Conservation (phyloP, 1,140 invertebrate genomes). For the Andricus grossulariae region DNA sequence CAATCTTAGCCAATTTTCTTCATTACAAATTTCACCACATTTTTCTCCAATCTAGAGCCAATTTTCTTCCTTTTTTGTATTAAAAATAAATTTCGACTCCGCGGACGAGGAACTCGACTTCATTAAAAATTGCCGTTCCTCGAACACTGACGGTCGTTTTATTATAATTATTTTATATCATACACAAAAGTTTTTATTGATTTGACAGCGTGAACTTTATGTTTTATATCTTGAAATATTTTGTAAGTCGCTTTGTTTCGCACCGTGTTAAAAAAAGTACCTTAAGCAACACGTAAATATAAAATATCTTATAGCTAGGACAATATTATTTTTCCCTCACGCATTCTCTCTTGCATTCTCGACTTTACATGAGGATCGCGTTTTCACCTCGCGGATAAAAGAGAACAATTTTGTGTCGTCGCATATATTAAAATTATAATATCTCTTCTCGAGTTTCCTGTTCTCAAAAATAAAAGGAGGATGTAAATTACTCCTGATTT, state of each 20-base stretch:
- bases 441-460: slow-evolving; percentile 15
- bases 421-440: slow-evolving; percentile 48
- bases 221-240: slow-evolving; percentile 25
- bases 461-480: neutral
- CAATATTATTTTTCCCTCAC: slow-evolving; percentile 45
- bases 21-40: neutral
- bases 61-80: slow-evolving; percentile 20
- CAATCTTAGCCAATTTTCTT: neutral
- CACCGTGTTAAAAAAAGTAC: slow-evolving; percentile 59
- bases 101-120: slow-evolving; percentile 15
- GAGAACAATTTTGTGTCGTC: slow-evolving; percentile 45
- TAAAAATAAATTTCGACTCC: neutral
- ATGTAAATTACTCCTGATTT: neutral
- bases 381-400: slow-evolving; percentile 36
- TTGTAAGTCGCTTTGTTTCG: slow-evolving; percentile 39
- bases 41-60: neutral
- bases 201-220: slow-evolving; percentile 22
- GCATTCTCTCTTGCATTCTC: slow-evolving; percentile 22
- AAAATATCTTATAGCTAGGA: slow-evolving; percentile 57
- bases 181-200: neutral
- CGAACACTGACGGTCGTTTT: slow-evolving; percentile 25
- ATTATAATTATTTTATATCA: slow-evolving; percentile 24
- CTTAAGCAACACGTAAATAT: slow-evolving; percentile 59
- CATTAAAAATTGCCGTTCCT: neutral
- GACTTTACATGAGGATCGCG: slow-evolving; percentile 22